phyloP scores from a whole-genome alignment of 2,113 vertebrate genomes.

The Chitala chitala region DNA sequence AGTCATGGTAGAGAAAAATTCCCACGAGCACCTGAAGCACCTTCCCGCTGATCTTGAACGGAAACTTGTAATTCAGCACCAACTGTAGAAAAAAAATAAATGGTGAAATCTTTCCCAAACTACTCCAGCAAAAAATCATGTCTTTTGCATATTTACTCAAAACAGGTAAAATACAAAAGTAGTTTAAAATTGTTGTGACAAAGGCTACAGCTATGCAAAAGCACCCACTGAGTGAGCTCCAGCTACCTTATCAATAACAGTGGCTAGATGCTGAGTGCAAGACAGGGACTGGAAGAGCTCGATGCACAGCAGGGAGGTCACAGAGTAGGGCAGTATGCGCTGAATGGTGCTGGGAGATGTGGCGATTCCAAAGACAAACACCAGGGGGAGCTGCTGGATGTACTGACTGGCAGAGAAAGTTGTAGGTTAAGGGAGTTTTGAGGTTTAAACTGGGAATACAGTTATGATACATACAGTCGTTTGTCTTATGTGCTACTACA shows the following conservation, averaged over 20 bases:
- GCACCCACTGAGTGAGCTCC: background rate
- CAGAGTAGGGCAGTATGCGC: constrained; percentile 83
- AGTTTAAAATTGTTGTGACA: background rate
- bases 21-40: constrained; percentile 84
- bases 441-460: background rate
- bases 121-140: background rate
- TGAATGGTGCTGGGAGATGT: constrained; percentile 90
- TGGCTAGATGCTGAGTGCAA: constrained; percentile 83
- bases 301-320: constrained; percentile 88
- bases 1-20: constrained; percentile 94
- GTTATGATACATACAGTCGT: background rate
- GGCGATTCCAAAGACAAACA: constrained; percentile 89
- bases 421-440: background rate
- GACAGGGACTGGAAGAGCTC: constrained; percentile 92
- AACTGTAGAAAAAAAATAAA: constrained; percentile 58
- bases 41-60: constrained; percentile 83
- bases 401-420: constrained; percentile 67
- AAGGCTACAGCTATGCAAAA: background rate
- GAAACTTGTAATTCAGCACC: constrained; percentile 73
- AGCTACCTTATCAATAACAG: constrained; percentile 84
- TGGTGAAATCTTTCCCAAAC: background rate
- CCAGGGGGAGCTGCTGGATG: constrained; percentile 75
- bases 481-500: background rate
- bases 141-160: background rate
- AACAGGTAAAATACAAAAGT: background rate